Evolutionary conservation across 2,113 vertebrate genomes (phyloP).

Genomic region (Stegastes partitus): DNA sequence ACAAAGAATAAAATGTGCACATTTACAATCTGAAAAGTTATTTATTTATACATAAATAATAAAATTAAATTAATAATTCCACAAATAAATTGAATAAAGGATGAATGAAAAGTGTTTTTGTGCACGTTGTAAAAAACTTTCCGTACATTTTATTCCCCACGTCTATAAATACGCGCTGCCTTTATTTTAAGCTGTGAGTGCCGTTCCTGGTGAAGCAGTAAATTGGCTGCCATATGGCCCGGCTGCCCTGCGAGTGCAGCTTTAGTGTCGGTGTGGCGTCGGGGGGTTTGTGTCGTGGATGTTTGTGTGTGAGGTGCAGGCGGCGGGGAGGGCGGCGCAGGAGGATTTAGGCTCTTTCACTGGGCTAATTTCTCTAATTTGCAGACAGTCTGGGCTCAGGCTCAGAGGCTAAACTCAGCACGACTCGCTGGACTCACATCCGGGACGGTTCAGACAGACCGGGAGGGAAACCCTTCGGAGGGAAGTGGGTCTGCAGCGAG

Average conservation of each 20-base stretch:
- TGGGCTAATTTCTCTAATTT: constrained; percentile 87
- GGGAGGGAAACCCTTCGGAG: constrained; percentile 40
- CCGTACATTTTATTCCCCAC: background rate
- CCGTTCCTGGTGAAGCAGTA: constrained; percentile 73
- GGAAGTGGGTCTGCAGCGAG: constrained; percentile 8
- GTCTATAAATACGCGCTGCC: background rate
- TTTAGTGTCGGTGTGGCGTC: constrained; percentile 59
- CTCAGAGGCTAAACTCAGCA: constrained; percentile 65
- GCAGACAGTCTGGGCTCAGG: constrained; percentile 83
- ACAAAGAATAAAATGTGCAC: too few species aligned
- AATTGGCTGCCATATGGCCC: constrained; percentile 82
- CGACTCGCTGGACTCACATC: constrained; percentile 46
- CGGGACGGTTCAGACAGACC: too few species aligned
- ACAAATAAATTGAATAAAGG: background rate
- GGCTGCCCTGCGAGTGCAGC: constrained; percentile 56
- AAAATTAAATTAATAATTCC: too few species aligned
- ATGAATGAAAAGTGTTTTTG: background rate
- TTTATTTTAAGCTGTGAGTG: too few species aligned
- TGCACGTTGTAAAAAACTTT: too few species aligned
- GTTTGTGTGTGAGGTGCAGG: constrained; percentile 24
- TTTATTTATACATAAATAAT: too few species aligned
- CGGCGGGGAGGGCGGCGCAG: constrained; percentile 21
- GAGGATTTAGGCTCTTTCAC: constrained; percentile 74
- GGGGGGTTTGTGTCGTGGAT: constrained; percentile 37
- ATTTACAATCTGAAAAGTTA: too few species aligned